Evolutionary conservation across 2,797 vertebrate genomes (phyloP).

Genomic region (Notolepis coatsorum): DNA sequence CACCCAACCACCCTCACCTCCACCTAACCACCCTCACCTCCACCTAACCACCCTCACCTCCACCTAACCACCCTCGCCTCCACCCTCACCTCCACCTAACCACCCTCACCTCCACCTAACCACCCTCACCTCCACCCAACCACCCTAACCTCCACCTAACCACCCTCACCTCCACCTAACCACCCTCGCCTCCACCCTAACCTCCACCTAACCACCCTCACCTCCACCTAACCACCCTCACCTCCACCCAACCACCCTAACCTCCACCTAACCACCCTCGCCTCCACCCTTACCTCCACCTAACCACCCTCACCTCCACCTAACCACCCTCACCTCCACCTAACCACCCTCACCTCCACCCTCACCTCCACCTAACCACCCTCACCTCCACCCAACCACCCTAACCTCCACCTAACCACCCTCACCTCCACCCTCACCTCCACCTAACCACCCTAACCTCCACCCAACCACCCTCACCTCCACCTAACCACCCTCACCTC

Average conservation of each 20-base stretch:
- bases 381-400: conserved; percentile 23
- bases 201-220: conserved; percentile 17
- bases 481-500: conserved; percentile 48
- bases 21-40: no score
- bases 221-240: background rate
- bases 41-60: conserved; percentile 20
- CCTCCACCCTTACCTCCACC: background rate
- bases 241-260: conserved; percentile 63
- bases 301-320: conserved; percentile 52
- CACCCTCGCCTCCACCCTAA: background rate
- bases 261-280: conserved; percentile 41
- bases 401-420: conserved; percentile 60
- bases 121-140: background rate
- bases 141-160: conserved; percentile 1
- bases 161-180: conserved; percentile 37
- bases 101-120: conserved; percentile 12
- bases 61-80: background rate
- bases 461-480: conserved; percentile 35
- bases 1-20: no score
- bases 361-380: conserved; percentile 9
- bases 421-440: conserved; percentile 36
- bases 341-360: conserved; percentile 12
- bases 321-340: conserved; percentile 14
- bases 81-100: conserved; percentile 7
- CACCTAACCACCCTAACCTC: background rate